A percentile compares a stretch with the other conserved stretches of the same genome.
phyloP scores from a whole-genome alignment of 2,797 vertebrate genomes.

The Danio kyathit region DNA sequence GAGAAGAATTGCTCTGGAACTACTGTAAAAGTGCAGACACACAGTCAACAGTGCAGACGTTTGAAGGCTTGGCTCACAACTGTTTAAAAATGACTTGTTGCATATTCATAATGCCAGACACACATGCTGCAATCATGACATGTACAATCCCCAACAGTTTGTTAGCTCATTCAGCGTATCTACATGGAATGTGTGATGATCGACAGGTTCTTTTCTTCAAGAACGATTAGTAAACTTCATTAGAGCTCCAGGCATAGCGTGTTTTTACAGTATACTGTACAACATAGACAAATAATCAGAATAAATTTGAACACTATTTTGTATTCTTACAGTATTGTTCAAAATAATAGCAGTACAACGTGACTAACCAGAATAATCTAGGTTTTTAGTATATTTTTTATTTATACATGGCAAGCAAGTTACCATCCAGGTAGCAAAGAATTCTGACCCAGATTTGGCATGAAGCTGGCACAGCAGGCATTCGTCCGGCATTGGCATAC shows the following conservation, averaged over 20 bases:
- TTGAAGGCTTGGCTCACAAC: not conserved
- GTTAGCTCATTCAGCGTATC: not conserved
- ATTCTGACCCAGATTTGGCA: no score
- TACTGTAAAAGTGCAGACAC: conserved; percentile 9
- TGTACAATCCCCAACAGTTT: not conserved
- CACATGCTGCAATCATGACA: not conserved
- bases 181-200: not conserved
- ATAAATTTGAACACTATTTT: conserved; percentile 13
- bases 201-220: not conserved
- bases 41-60: not conserved
- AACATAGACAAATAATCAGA: not conserved
- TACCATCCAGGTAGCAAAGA: no score
- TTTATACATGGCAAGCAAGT: no score
- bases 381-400: no score
- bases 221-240: not conserved
- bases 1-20: not conserved
- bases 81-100: not conserved
- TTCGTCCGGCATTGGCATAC: no score
- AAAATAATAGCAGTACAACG: no score
- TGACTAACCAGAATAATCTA: no score
- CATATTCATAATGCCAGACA: not conserved
- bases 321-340: no score
- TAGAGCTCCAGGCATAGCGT: not conserved
- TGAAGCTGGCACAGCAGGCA: not conserved
- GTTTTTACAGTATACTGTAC: conserved; percentile 23